Percentiles rank a stretch among this genome's conserved stretches.
Evolutionary conservation across 2,797 vertebrate species (phyloP).

Genomic region (Linurgus olivaceus): DNA sequence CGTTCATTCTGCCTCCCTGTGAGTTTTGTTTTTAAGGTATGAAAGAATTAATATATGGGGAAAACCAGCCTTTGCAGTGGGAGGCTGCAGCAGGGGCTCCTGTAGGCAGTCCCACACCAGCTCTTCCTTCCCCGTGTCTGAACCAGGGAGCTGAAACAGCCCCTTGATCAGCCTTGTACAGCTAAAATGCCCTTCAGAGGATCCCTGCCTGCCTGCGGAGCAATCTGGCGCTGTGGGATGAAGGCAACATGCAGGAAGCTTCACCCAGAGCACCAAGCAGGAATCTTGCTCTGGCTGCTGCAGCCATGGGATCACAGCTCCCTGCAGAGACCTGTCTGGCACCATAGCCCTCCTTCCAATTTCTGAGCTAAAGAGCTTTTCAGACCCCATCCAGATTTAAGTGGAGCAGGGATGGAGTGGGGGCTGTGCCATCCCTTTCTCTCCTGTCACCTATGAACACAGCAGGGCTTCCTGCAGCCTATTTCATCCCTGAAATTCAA

Average conservation of each 20-base stretch:
- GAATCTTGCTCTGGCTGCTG: not conserved
- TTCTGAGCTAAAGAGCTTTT: not conserved
- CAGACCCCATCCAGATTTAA: not conserved
- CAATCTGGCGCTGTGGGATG: accelerated
- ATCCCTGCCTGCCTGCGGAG: not conserved
- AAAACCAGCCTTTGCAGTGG: not conserved
- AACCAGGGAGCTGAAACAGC: not conserved
- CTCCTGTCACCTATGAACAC: not conserved
- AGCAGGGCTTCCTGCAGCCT: not conserved
- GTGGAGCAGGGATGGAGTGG: not conserved
- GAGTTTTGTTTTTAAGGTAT: not conserved
- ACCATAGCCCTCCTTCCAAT: not conserved
- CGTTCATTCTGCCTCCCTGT: not conserved
- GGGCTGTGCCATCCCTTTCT: not conserved
- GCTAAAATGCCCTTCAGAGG: not conserved
- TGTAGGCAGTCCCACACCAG: not conserved
- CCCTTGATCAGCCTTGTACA: not conserved
- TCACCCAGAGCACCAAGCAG: not conserved
- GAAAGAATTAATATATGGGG: not conserved
- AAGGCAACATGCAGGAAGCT: not conserved
- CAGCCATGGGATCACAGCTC: not conserved
- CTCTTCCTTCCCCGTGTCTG: not conserved
- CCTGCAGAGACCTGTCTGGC: accelerated
- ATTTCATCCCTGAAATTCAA: not conserved
- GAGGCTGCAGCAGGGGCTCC: not conserved